Conservation (phyloP, 1,140 invertebrate genomes). For the Leptonema lineaticorne region DNA sequence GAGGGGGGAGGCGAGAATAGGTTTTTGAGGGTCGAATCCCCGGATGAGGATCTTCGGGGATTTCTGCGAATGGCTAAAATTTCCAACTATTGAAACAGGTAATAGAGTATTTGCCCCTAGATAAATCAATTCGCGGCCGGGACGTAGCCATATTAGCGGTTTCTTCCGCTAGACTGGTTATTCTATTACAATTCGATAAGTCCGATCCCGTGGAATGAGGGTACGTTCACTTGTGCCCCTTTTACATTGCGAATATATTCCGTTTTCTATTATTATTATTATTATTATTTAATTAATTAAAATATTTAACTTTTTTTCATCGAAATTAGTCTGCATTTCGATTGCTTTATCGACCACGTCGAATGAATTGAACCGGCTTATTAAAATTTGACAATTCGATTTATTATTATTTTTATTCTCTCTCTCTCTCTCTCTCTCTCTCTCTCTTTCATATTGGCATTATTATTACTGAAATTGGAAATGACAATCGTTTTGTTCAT, state of each 20-base stretch:
- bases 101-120: slow-evolving; percentile 33
- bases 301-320: slow-evolving; percentile 5
- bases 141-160: slow-evolving; percentile 36
- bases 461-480: slow-evolving; percentile 31
- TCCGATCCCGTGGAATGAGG: not conserved
- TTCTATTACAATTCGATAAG: slow-evolving; percentile 40
- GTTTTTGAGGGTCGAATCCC: not conserved
- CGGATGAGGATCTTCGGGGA: not conserved
- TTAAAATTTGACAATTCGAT: not conserved
- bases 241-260: slow-evolving; percentile 1
- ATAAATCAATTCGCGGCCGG: slow-evolving; percentile 37
- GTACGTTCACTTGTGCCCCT: not conserved
- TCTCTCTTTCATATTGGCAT: no score
- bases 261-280: not conserved
- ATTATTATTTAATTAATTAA: slow-evolving; percentile 21
- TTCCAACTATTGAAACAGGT: slow-evolving; percentile 29
- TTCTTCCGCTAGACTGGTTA: slow-evolving; percentile 37
- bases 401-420: not conserved
- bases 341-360: not conserved
- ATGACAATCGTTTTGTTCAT: slow-evolving; percentile 28
- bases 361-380: not conserved
- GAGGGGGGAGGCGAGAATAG: not conserved
- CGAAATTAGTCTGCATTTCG: not conserved
- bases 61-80: slow-evolving; percentile 20
- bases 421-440: no score